Evolutionary conservation across 2,797 vertebrate species (phyloP).

Genomic region (Loriculus beryllinus): DNA sequence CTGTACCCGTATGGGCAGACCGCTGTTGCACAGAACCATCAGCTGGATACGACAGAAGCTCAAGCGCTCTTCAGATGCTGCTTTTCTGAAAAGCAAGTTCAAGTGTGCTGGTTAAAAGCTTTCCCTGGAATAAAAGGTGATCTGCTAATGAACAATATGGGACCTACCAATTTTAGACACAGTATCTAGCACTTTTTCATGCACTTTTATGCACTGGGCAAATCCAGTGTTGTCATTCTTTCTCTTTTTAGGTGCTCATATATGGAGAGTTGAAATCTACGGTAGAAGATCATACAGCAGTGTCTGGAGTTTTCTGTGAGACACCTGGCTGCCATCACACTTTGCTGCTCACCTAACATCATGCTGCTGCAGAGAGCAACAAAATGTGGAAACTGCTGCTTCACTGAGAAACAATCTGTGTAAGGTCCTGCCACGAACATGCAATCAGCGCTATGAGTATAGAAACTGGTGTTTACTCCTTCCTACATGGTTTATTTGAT

Average conservation of each 20-base stretch:
- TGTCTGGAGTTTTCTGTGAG: background rate
- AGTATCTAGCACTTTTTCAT: fast-evolving
- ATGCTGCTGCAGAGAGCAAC: background rate
- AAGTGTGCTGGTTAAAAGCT: background rate
- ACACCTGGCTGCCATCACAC: background rate
- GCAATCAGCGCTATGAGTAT: background rate
- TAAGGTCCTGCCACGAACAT: background rate
- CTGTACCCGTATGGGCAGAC: background rate
- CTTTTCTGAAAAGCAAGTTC: background rate
- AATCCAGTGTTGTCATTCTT: fast-evolving
- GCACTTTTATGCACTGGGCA: background rate
- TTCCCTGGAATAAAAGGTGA: background rate
- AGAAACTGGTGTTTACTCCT: background rate
- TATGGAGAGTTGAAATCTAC: fast-evolving
- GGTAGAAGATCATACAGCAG: fast-evolving
- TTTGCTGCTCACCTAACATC: background rate
- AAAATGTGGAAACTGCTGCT: background rate
- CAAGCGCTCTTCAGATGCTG: background rate
- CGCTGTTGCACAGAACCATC: background rate
- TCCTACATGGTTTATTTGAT: slow-evolving; percentile 25
- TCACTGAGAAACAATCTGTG: background rate
- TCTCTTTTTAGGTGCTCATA: fast-evolving
- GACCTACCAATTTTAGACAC: fast-evolving
- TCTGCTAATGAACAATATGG: fast-evolving
- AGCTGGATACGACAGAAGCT: background rate